These are phyloP conservation scores for Arizona elegans DNA, from an alignment of 2,113 vertebrate genomes.

Conservation along the genomic window DNA sequence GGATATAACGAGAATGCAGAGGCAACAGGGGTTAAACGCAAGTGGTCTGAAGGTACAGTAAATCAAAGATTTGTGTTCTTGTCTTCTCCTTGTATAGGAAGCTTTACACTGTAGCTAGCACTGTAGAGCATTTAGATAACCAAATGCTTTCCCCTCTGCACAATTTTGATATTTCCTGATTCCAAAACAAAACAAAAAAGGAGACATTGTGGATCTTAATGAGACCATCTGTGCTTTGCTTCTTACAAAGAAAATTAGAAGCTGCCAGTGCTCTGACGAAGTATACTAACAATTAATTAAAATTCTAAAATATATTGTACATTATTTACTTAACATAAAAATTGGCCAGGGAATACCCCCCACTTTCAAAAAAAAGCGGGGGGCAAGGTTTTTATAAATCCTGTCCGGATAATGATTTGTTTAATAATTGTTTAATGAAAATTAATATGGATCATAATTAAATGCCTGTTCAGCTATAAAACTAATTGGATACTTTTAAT, in stretches of 20 bases:
- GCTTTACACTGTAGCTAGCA: slow-evolving; percentile 51
- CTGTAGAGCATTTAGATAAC: slow-evolving; percentile 40
- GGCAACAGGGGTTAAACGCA: slow-evolving; percentile 92
- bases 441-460: neutral
- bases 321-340: neutral
- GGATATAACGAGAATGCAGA: slow-evolving; percentile 94
- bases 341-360: neutral
- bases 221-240: slow-evolving; percentile 19
- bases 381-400: neutral
- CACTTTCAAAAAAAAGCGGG: neutral
- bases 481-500: neutral
- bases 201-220: slow-evolving; percentile 10
- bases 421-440: neutral
- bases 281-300: slow-evolving; percentile 6
- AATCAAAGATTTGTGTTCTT: slow-evolving; percentile 65
- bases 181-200: slow-evolving; percentile 29
- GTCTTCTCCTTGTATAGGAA: slow-evolving; percentile 55
- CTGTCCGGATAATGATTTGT: neutral
- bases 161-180: neutral
- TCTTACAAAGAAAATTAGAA: slow-evolving; percentile 37
- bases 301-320: neutral
- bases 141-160: slow-evolving; percentile 20
- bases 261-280: neutral
- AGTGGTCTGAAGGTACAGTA: slow-evolving; percentile 98
- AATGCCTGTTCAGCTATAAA: neutral